Base-by-base conservation (phyloP, 2,888 invertebrate genomes). In the Mayetiola destructor region DNA sequence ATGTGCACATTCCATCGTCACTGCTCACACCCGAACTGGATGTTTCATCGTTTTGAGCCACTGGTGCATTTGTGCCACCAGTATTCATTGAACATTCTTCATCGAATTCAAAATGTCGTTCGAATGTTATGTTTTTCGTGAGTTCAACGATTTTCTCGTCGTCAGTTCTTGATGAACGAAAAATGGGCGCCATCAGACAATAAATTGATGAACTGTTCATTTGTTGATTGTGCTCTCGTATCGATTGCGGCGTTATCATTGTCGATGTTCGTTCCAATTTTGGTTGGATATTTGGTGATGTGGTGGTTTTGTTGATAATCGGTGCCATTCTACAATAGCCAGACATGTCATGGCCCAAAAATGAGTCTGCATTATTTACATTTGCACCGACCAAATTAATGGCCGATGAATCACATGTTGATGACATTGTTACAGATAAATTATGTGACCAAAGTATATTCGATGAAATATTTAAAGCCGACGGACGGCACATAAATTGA, bases 141-240 rank as follows among this genome's bases (percentile, higher is more conserved):
- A n/a, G 9, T 6, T 48, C 48, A n/a, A n/a, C 9, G 16, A 3
- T 1, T 3, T 3, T 27, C 27, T 48, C 8, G 27, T n/a, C 3
- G 27, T 48, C 48, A n/a, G 2, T 27, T 48, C 27, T 48, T 6
- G 48, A 27, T 27, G n/a, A n/a, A 18, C 18, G 42, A 42, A 56
- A 16, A 10, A 72, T 71, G 0, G 72, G 72, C 16, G 71, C 72
- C 72, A 72, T 72, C 1, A 68, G 61, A 59, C 72, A 72, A 58
- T 72, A 72, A 0, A 71, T 72, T 1, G 69, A 68, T 3, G 68
- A 59, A 61, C 71, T 72, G 54, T 72, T 73, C 4, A 68, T 62
- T 27, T 6, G 8, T 27, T 48, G 23, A 48, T 48, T 48, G n/a
- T 5, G 8, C 27, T 27, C n/a, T 8, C 6, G 18, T n/a, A 48